Conservation (phyloP, 2,888 invertebrate species). For the Flexamia atlantica region DNA sequence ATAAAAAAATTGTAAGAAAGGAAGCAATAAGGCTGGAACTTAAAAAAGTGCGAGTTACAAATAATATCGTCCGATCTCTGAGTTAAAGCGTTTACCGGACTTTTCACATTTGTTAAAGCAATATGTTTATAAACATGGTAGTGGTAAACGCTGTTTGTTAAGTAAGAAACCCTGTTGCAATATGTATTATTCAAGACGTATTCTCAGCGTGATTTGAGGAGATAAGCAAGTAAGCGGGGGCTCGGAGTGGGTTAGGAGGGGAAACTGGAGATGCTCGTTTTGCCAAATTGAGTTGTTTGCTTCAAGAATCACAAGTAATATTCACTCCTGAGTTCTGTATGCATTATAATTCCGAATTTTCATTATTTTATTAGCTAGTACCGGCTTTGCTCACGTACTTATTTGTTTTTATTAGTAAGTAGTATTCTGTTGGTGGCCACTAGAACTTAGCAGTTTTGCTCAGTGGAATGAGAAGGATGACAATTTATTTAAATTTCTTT, state of each 20-base stretch:
- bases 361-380: neutral
- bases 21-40: no score
- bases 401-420: no score
- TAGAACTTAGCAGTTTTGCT: no score
- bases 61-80: no score
- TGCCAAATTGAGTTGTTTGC: conserved; percentile 5
- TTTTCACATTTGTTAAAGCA: neutral
- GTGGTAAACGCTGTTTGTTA: neutral
- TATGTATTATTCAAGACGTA: neutral
- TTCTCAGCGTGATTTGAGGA: neutral
- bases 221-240: neutral
- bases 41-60: no score
- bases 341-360: neutral
- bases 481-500: no score
- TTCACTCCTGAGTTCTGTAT: neutral
- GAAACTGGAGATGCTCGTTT: neutral
- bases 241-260: neutral
- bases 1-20: no score
- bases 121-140: neutral
- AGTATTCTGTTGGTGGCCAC: no score
- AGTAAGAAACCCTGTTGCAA: neutral
- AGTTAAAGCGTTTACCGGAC: no score
- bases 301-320: neutral
- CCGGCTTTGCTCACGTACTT: no score
- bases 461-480: no score